Percentiles rank a stretch among this genome's conserved stretches.
Conservation (phyloP, 2,888 invertebrate genomes). For the Lacanobia wlatinum region DNA sequence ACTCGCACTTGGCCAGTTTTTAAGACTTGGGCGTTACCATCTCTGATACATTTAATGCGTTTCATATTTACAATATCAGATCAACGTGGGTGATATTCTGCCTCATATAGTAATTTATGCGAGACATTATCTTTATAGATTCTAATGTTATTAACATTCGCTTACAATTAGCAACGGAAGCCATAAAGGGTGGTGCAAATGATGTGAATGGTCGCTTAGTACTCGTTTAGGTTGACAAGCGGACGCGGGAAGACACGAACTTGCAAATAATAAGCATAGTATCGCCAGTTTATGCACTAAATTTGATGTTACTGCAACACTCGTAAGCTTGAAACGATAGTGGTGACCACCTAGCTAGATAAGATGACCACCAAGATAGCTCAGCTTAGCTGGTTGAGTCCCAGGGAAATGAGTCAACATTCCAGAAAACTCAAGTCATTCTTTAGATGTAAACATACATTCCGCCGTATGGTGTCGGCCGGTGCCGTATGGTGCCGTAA, state of each 20-base stretch:
- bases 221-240: not conserved
- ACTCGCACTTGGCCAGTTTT: too few relatives aligned
- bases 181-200: conserved; percentile 38
- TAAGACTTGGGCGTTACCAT: conserved; percentile 3
- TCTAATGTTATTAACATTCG: conserved; percentile 25
- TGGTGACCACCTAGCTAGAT: not conserved
- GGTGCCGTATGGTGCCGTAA: too few relatives aligned
- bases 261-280: not conserved
- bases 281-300: not conserved
- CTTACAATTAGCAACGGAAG: conserved; percentile 49
- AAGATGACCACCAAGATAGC: not conserved
- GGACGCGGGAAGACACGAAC: not conserved
- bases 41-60: conserved; percentile 15
- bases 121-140: conserved; percentile 32
- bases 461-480: too few relatives aligned
- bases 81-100: conserved; percentile 39
- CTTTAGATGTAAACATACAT: not conserved
- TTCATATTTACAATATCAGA: conserved; percentile 14
- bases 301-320: not conserved
- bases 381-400: not conserved
- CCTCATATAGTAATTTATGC: conserved; percentile 17
- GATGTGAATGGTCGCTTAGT: conserved; percentile 12
- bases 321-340: not conserved
- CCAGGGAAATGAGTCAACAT: not conserved
- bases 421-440: not conserved